Conservation (phyloP, 2,888 invertebrate species). For the Calliopum simillimum region DNA sequence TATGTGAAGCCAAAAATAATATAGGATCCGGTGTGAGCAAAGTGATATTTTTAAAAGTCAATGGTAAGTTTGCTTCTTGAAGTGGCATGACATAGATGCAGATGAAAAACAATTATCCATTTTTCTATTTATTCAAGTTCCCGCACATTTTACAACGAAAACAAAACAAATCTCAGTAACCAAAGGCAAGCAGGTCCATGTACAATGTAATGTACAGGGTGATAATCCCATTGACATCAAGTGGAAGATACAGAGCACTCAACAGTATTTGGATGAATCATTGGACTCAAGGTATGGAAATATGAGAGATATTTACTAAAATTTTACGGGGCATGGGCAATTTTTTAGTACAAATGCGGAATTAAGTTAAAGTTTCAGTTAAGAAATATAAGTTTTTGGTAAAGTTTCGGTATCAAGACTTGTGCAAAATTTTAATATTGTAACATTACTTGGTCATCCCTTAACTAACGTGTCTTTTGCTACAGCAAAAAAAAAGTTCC, state of each 20-base stretch:
- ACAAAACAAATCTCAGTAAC: slow-evolving; percentile 85
- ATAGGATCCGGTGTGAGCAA: slow-evolving; percentile 93
- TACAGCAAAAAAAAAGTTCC: no score
- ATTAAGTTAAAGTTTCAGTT: no score
- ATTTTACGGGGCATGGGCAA: no score
- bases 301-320: not conserved
- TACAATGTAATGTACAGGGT: slow-evolving; percentile 89
- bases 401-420: no score
- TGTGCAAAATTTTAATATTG: no score
- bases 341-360: no score
- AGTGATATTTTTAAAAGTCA: slow-evolving; percentile 89
- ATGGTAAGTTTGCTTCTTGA: slow-evolving; percentile 74
- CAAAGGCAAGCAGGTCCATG: slow-evolving; percentile 83
- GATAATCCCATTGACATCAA: slow-evolving; percentile 87
- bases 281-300: slow-evolving; percentile 75
- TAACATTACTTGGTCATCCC: no score
- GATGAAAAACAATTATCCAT: slow-evolving; percentile 39
- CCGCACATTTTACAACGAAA: slow-evolving; percentile 87
- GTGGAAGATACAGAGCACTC: slow-evolving; percentile 79
- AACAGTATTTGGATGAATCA: slow-evolving; percentile 79
- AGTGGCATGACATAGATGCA: not conserved
- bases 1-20: slow-evolving; percentile 93
- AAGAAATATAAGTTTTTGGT: no score
- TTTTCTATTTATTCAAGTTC: slow-evolving; percentile 69
- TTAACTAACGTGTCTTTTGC: no score